These are phyloP conservation scores for Phenganax marumi DNA, from an alignment of 92 coral and sea anemone genomes.

Conservation along the genomic window DNA sequence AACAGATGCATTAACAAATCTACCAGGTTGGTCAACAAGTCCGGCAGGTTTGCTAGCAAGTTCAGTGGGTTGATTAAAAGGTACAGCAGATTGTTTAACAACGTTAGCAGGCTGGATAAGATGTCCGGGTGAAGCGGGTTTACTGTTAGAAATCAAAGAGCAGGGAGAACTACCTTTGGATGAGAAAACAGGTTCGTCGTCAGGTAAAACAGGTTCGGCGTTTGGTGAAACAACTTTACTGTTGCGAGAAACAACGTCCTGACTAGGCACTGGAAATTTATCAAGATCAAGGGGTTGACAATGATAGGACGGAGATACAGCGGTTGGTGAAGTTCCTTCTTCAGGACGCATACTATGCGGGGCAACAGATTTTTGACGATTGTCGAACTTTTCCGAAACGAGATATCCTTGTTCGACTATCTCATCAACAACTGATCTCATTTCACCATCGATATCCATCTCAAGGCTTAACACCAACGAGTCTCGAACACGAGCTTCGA, in stretches of 20 bases:
- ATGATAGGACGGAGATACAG: neutral
- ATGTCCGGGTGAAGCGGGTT: neutral
- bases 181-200: neutral
- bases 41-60: neutral
- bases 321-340: neutral
- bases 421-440: constrained; percentile 18
- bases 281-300: neutral
- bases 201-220: neutral
- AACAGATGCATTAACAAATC: neutral
- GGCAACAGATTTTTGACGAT: neutral
- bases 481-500: constrained; percentile 14
- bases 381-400: neutral
- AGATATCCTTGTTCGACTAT: constrained; percentile 20
- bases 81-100: neutral
- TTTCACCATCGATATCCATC: neutral
- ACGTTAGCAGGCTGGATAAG: neutral
- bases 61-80: neutral
- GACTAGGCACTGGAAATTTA: no score
- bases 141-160: neutral
- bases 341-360: neutral
- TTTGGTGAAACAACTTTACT: neutral
- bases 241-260: no score
- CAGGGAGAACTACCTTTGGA: neutral
- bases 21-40: neutral
- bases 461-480: neutral